phyloP scores from a whole-genome alignment of 2,888 invertebrate genomes.

The Dusona sp. region DNA sequence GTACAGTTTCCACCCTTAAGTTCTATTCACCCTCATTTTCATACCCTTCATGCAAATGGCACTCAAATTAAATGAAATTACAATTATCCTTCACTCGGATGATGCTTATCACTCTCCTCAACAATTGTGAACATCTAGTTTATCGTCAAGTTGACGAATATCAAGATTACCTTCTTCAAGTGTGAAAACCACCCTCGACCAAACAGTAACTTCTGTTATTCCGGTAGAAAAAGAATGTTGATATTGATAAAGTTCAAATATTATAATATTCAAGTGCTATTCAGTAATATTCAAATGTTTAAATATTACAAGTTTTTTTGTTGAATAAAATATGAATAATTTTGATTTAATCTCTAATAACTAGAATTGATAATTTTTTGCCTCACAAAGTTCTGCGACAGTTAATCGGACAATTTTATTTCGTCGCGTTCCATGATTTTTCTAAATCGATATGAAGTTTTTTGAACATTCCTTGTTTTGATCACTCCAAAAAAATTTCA shows the following conservation, averaged over 20 bases:
- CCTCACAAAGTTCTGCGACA: background rate
- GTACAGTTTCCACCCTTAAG: background rate
- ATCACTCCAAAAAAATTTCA: too few relatives aligned
- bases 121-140: conserved; percentile 38
- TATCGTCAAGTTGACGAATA: conserved; percentile 36
- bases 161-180: background rate
- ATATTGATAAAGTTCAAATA: too few relatives aligned
- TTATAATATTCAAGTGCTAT: too few relatives aligned
- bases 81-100: conserved; percentile 31
- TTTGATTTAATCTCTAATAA: background rate
- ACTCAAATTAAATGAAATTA: conserved; percentile 60
- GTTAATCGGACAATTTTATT: too few relatives aligned
- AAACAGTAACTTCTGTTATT: too few relatives aligned
- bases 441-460: background rate
- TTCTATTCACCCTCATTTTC: conserved; percentile 1
- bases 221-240: too few relatives aligned
- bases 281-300: too few relatives aligned
- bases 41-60: conserved; percentile 13
- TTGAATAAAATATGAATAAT: background rate
- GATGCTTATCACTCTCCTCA: conserved; percentile 4
- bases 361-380: background rate
- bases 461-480: too few relatives aligned
- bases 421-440: background rate
- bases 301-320: background rate
- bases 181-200: background rate